Conservation (phyloP, 2,797 vertebrate genomes). For the Cetoscarus ocellatus region DNA sequence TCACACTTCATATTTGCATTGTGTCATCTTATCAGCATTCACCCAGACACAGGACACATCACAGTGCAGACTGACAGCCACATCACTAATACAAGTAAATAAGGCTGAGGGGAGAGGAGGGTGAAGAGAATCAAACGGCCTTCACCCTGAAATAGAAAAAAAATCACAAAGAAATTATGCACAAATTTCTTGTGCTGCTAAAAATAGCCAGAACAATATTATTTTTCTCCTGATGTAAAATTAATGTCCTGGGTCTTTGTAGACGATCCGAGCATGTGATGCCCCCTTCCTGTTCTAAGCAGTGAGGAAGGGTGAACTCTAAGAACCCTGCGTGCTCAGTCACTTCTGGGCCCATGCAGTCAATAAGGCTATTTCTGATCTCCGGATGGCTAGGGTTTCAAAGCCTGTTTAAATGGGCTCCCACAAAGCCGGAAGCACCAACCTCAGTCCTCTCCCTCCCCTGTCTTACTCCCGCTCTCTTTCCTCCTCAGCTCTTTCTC, state of each 20-base stretch:
- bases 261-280: constrained; percentile 39
- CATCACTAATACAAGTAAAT: constrained; percentile 73
- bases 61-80: constrained; percentile 64
- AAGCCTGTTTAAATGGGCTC: constrained; percentile 84
- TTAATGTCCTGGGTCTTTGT: constrained; percentile 67
- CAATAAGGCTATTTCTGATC: constrained; percentile 86
- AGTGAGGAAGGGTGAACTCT: constrained; percentile 68
- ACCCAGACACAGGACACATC: constrained; percentile 71
- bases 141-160: constrained; percentile 13
- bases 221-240: constrained; percentile 71
- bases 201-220: constrained; percentile 56
- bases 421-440: constrained; percentile 83
- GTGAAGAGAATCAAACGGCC: constrained; percentile 40
- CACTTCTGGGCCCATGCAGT: constrained; percentile 81
- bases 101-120: constrained; percentile 41
- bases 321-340: constrained; percentile 76
- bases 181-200: constrained; percentile 32
- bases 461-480: constrained; percentile 53
- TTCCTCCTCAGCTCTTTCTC: constrained; percentile 70
- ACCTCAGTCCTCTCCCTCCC: constrained; percentile 75
- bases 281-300: constrained; percentile 49
- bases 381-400: constrained; percentile 87
- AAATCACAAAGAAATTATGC: constrained; percentile 47
- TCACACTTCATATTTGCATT: constrained; percentile 78
- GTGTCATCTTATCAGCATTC: constrained; percentile 83